Evolutionary conservation across 2,113 vertebrate genomes (phyloP), one percentile per base, ranked within the genome.

Genomic region (Grus americana): DNA sequence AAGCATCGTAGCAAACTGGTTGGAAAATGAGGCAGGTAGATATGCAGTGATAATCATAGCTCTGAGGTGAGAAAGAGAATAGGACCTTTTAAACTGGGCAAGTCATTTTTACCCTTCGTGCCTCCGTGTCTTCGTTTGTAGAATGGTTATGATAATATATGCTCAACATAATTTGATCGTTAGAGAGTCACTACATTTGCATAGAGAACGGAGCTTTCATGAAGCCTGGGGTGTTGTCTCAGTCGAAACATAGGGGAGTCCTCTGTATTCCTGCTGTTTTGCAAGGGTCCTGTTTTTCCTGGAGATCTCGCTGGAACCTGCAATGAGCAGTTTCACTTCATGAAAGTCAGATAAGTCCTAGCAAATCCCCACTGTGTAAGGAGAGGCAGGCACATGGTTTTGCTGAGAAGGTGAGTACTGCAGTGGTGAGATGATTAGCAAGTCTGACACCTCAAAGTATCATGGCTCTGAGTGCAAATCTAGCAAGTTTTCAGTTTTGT

Each of bases 321-420:
- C 36, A 49, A 1, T 38, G 72, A 91, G 61, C 12, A 10, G 49
- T 71, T 86, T 78, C 55, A 32, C 83, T 91, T 90, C 71, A 80
- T 72, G 79, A 59, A 92, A 91, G 68, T 90, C 91, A 78, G 66
- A 88, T 92, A 80, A 95, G 36, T 27, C 65, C 73, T 62, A 57
- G 5, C 34, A 79, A 49, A 85, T 92, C 55, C 46, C 52, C 73
- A 14, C 29, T 71, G 82, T 78, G 36, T 70, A 68, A 79, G 57
- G 36, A 40, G 36, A 75, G 49, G 61, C 50, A 90, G 20, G 65
- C 65, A 42, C 0, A 0, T 52, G 36, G 54, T 68, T 84, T 79
- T 15, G 34, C 75, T 94, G 86, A 58, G 82, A 83, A 84, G 91
- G 76, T 78, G 59, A 88, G 57, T 76, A 17, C 70, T 80, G 47